Conservation (phyloP, 30 jellyfish, hydroid and myxozoan genomes). For the Cassiopea xamachana region DNA sequence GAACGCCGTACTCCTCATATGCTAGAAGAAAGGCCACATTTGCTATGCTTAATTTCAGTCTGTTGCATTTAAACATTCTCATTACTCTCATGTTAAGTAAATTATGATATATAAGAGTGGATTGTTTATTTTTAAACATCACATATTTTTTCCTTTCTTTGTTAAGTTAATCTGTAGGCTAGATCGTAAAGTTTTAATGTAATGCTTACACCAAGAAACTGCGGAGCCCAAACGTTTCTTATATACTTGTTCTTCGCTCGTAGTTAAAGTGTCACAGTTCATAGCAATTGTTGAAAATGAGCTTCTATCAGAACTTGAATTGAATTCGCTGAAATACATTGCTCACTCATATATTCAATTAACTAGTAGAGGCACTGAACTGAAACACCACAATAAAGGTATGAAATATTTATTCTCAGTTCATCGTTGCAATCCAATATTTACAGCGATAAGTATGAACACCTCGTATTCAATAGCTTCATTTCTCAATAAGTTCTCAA, state of each 20-base stretch:
- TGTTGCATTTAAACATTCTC: too few relatives aligned
- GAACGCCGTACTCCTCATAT: too few relatives aligned
- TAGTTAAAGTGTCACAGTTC: not conserved
- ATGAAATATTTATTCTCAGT: not conserved
- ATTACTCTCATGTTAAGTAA: too few relatives aligned
- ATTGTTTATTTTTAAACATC: not conserved
- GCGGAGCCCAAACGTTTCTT: not conserved
- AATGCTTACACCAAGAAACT: too few relatives aligned
- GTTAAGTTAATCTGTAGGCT: too few relatives aligned
- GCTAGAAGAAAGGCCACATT: too few relatives aligned
- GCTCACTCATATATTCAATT: constrained; percentile 21
- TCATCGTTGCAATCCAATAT: not conserved
- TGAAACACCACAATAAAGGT: not conserved
- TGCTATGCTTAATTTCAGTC: too few relatives aligned
- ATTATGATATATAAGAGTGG: not conserved
- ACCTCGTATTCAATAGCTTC: not conserved
- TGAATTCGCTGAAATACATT: constrained; percentile 13
- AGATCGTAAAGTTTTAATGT: too few relatives aligned
- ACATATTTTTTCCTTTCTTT: not conserved
- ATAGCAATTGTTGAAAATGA: constrained; percentile 15
- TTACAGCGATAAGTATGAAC: not conserved
- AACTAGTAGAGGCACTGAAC: not conserved
- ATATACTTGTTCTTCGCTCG: not conserved
- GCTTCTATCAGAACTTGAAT: constrained; percentile 28
- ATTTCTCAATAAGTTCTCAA: too few relatives aligned